phyloP scores from a whole-genome alignment of 2,888 invertebrate genomes.

The Luperina testacea region DNA sequence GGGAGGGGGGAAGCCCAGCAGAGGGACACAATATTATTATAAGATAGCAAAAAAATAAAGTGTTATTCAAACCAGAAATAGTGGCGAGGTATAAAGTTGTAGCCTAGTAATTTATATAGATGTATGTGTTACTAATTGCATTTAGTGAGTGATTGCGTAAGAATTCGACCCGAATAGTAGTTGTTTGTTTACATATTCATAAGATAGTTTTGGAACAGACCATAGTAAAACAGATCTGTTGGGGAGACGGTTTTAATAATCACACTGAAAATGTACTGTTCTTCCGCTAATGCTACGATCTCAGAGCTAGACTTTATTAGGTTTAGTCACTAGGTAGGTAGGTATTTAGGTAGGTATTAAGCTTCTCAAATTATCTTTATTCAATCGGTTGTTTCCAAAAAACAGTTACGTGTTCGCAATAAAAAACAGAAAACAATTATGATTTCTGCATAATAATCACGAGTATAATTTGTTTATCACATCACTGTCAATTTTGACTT shows the following conservation, averaged over 20 bases:
- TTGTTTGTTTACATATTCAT: too few relatives aligned
- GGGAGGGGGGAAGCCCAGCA: too few relatives aligned
- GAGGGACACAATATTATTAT: too few relatives aligned
- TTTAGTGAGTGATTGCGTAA: too few relatives aligned
- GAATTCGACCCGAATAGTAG: too few relatives aligned
- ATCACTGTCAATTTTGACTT: constrained; percentile 51
- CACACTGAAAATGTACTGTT: neutral
- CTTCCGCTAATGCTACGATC: neutral
- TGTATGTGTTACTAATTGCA: too few relatives aligned
- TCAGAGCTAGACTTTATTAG: constrained; percentile 1
- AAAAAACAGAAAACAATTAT: constrained; percentile 47
- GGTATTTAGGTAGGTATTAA: neutral
- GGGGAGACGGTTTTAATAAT: neutral
- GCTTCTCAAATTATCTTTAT: constrained; percentile 37
- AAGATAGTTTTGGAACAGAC: too few relatives aligned
- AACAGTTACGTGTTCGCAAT: constrained; percentile 10
- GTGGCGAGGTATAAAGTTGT: neutral
- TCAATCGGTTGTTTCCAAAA: constrained; percentile 18
- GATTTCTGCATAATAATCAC: constrained; percentile 46
- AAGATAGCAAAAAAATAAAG: too few relatives aligned
- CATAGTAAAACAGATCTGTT: too few relatives aligned
- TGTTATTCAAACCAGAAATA: too few relatives aligned
- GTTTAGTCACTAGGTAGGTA: neutral
- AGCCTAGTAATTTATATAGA: neutral
- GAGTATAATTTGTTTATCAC: constrained; percentile 48